Percentiles rank a stretch among this genome's conserved stretches.
phyloP scores from a whole-genome alignment of 2,113 vertebrate genomes.

The Barbus barbus region DNA sequence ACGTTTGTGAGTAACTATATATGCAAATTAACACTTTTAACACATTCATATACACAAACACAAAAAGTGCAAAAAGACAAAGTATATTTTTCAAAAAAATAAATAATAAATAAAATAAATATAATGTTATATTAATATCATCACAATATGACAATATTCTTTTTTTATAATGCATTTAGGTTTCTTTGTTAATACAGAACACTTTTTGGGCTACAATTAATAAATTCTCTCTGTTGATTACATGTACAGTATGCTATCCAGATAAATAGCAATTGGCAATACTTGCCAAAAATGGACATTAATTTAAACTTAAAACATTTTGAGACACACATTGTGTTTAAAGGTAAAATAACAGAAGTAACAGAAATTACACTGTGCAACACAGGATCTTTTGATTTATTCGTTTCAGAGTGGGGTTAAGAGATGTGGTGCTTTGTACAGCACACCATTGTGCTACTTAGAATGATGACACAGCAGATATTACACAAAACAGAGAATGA shows the following conservation, averaged over 20 bases:
- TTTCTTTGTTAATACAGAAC: background rate
- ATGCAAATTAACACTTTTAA: background rate
- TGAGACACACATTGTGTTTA: background rate
- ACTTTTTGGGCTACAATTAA: background rate
- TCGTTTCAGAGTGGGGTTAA: constrained; percentile 73
- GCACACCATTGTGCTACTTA: constrained; percentile 56
- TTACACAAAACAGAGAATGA: constrained; percentile 59
- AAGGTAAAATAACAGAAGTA: constrained; percentile 40
- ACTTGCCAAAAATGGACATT: background rate
- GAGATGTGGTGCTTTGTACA: constrained; percentile 50
- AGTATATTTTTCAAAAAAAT: background rate
- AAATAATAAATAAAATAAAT: too few relatives aligned
- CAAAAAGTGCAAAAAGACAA: background rate
- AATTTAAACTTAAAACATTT: background rate
- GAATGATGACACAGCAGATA: constrained; percentile 58
- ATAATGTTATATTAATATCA: background rate
- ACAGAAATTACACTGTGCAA: constrained; percentile 58
- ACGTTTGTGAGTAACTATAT: background rate
- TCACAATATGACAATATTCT: background rate
- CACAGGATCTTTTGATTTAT: constrained; percentile 73
- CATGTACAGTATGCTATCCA: background rate
- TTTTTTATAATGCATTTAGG: background rate
- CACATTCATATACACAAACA: background rate
- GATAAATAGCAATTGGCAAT: background rate
- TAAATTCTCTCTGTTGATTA: background rate